Evolutionary conservation across 2,888 invertebrate species (phyloP).

Genomic region (Horisme vitalbata): DNA sequence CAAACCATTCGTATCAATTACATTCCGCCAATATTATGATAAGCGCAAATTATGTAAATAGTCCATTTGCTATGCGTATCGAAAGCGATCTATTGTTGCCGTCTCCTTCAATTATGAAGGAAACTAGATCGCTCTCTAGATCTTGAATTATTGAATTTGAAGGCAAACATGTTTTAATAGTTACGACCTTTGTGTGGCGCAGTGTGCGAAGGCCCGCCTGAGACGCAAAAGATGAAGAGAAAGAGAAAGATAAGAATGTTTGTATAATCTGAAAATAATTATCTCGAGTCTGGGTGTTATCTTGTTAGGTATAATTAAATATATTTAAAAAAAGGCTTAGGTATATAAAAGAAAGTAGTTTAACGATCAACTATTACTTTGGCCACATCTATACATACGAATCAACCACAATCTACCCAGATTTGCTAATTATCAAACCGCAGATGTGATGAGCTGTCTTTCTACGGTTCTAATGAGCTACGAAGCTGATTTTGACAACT

Average conservation of each 20-base stretch:
- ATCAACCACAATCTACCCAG: constrained; percentile 4
- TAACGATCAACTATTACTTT: neutral
- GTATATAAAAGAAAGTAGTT: too few species aligned
- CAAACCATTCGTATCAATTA: neutral
- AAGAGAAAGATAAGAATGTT: too few species aligned
- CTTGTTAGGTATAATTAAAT: too few species aligned
- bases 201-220: too few species aligned
- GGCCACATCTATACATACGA: neutral
- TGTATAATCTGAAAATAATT: too few species aligned
- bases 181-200: too few species aligned
- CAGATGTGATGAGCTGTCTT: neutral
- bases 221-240: too few species aligned
- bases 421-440: constrained; percentile 5
- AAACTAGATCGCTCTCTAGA: constrained; percentile 2
- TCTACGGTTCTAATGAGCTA: too few species aligned
- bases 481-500: too few species aligned
- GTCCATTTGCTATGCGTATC: constrained; percentile 1
- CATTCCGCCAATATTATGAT: constrained; percentile 14
- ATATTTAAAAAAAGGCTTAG: too few species aligned
- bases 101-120: constrained; percentile 9
- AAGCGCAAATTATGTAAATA: constrained; percentile 20
- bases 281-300: too few species aligned
- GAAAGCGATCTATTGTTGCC: constrained; percentile 15
- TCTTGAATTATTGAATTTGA: neutral
- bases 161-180: neutral